Conservation (phyloP, 2,888 invertebrate species). For the Polydrusus tereticollis region DNA sequence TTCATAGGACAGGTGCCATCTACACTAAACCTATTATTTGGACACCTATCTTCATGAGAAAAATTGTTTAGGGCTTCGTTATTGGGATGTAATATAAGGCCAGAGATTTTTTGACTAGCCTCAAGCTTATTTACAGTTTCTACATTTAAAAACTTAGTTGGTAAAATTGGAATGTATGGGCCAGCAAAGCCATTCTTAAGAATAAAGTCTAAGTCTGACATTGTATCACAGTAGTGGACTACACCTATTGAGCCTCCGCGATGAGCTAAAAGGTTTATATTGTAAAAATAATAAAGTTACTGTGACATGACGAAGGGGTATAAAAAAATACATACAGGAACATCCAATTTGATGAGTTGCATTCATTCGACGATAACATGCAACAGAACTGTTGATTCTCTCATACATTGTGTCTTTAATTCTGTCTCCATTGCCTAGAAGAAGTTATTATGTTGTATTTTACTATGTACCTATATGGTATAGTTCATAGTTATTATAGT, state of each 20-base stretch:
- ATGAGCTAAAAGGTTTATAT: constrained; percentile 69
- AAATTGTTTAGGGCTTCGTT: constrained; percentile 66
- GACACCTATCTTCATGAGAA: constrained; percentile 82
- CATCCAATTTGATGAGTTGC: constrained; percentile 97
- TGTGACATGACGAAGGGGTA: too few relatives aligned
- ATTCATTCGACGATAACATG: constrained; percentile 92
- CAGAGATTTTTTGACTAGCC: constrained; percentile 73
- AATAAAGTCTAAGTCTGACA: constrained; percentile 81
- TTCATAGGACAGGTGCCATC: constrained; percentile 61
- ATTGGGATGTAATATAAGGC: constrained; percentile 73
- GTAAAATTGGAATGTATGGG: constrained; percentile 84
- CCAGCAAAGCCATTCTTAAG: constrained; percentile 79
- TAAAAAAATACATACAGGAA: constrained; percentile 85
- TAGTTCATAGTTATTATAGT: too few relatives aligned
- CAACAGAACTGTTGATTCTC: constrained; percentile 76
- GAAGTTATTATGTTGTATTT: constrained; percentile 24
- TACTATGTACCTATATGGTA: too few relatives aligned
- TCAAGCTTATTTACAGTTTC: constrained; percentile 69
- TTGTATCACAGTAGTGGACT: constrained; percentile 78
- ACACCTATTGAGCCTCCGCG: constrained; percentile 87
- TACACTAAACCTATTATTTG: constrained; percentile 79
- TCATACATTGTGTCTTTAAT: constrained; percentile 87
- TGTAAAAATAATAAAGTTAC: too few relatives aligned
- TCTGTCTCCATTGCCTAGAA: constrained; percentile 71
- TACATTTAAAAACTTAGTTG: constrained; percentile 74